phyloP scores from a whole-genome alignment of 2,113 vertebrate species.

The Nannobrachium achirus region DNA sequence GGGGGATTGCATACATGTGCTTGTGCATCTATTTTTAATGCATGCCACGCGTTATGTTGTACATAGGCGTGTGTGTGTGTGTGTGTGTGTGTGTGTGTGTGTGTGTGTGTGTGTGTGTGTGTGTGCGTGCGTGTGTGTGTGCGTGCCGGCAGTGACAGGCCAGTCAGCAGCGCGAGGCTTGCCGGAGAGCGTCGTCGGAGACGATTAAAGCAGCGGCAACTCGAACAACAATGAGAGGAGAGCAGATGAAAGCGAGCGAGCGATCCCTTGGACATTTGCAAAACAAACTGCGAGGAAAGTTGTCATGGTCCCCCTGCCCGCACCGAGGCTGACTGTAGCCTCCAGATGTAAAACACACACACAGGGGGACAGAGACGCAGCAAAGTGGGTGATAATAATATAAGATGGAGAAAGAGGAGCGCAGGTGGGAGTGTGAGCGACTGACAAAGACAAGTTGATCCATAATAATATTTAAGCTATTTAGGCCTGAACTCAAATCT shows the following conservation, averaged over 20 bases:
- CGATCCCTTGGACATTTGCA: conserved; percentile 43
- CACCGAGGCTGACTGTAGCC: background rate
- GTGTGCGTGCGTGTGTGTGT: background rate
- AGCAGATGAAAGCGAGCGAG: conserved; percentile 17
- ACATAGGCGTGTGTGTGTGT: background rate
- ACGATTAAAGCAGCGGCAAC: conserved; percentile 33
- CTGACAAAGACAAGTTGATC: background rate
- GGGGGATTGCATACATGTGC: no score
- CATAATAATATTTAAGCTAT: background rate
- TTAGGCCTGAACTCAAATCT: background rate
- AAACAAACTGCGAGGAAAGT: conserved; percentile 60
- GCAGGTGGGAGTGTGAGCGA: background rate
- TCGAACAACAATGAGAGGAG: conserved; percentile 35
- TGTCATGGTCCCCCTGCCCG: conserved; percentile 8
- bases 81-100: background rate
- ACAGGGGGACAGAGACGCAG: background rate
- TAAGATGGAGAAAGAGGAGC: background rate
- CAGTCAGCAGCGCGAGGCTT: background rate
- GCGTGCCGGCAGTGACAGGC: background rate
- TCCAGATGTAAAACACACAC: background rate
- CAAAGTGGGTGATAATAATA: background rate
- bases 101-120: background rate
- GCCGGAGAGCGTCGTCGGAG: conserved; percentile 19
- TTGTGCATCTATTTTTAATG: no score
- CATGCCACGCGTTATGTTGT: background rate